Base-by-base conservation (phyloP, 2,888 invertebrate species). In the Cataglyphis cursor region DNA sequence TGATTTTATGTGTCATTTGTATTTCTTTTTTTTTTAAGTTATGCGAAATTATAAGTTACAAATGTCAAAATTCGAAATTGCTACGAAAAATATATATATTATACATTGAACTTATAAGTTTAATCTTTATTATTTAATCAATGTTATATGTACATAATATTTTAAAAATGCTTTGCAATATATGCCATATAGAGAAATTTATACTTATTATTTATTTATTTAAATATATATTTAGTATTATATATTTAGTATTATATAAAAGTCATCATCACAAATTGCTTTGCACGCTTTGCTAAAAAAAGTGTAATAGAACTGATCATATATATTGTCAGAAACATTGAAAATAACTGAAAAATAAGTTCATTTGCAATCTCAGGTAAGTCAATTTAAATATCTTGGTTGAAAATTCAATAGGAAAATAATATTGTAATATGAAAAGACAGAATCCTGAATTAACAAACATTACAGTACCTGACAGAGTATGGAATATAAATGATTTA, bases 401-500 rank as follows among this genome's bases (percentile, higher is more conserved):
- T 48, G 28, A 75, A 3, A 12, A 62, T 18, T n/a, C 51, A n/a
- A 74, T 38, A 24, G 35, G n/a, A 61, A 80, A 48, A 28, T 64
- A 59, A 18, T 1, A 44, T 31, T 68, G 18, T 18, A 44, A 12
- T 8, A 24, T 15, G 28, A 0, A 28, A 76, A 35, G 9, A 6
- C 41, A 31, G 3, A 64, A 44, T 41, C 1, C 15, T 41, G 6
- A 78, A 54, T 75, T 48, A 51, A 75, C n/a, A 6, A 41, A 28
- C 61, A 65, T 91, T 86, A 6, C 88, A 97, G 97, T 97, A 88
- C 97, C 97, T 85, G 96, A 96, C 80, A 96, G 96, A 95, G 96
- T 97, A 84, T 98, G 97, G 96, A 96, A 96, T 89, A 96, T 98
- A 92, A 97, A 97, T 93, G 96, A 97, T 88, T 95, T 96, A 83